Evolutionary conservation across 2,888 invertebrate species (phyloP), one percentile per base, ranked within the genome.

Genomic region (Theristus sp.): DNA sequence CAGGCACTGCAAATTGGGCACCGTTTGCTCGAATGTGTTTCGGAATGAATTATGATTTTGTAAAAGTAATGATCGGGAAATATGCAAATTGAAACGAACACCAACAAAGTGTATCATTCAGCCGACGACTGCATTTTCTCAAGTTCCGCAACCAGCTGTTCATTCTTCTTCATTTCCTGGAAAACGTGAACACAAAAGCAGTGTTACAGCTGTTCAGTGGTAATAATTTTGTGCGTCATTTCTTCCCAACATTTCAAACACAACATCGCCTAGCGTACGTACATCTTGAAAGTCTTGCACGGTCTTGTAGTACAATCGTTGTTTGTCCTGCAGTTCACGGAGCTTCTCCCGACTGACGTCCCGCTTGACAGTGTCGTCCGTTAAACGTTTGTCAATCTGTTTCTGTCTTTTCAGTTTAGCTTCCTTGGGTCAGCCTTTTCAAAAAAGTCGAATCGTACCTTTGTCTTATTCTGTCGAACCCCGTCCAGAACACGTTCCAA

Each of bases 401-500:
- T n/a, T n/a, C n/a, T n/a, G n/a, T n/a, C n/a, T n/a, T n/a, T n/a
- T n/a, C n/a, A n/a, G n/a, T 60, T 24, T 25, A 47, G 1, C 38
- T n/a, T n/a, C n/a, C n/a, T n/a, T n/a, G n/a, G n/a, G n/a, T n/a
- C n/a, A 28, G n/a, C n/a, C 24, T 10, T 6, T 13, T 60, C 60
- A 58, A 55, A 62, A 26, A 20, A 29, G 3, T 25, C 10, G 26
- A 20, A 55, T 27, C 25, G 25, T n/a, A 65, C 64, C 58, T 64
- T 66, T 24, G 65, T 61, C 25, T 86, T 85, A 47, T 87, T 89
- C 70, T 84, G 85, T 71, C 85, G 84, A n/a, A 93, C 85, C 68
- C 88, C 87, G 31, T 86, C 86, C 1, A 89, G 85, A 70, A 91
- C 90, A 24, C 83, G 82, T 72, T 90, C 87, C 70, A 94, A 85